A percentile compares a stretch with the other conserved stretches of the same genome.
phyloP scores from a whole-genome alignment of 1,140 invertebrate species.

The Ditylenchus dipsaci region DNA sequence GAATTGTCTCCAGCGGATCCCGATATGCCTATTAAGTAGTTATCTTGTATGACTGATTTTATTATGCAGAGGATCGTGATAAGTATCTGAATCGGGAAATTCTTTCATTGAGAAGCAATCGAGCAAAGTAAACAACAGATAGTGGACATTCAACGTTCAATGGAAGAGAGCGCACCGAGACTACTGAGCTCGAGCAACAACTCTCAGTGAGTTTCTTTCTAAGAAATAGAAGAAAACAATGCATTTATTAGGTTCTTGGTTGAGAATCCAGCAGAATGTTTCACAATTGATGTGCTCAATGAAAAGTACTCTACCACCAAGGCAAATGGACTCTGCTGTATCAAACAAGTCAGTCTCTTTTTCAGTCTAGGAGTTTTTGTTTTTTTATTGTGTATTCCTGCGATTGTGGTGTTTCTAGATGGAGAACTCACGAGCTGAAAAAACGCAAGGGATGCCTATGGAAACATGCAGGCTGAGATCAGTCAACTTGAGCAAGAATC shows the following conservation, averaged over 20 bases:
- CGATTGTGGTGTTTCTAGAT: slow-evolving; percentile 30
- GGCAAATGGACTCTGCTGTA: slow-evolving; percentile 22
- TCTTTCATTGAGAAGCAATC: slow-evolving; percentile 60
- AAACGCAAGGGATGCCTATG: slow-evolving; percentile 81
- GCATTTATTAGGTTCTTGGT: slow-evolving; percentile 7
- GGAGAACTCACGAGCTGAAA: slow-evolving; percentile 71
- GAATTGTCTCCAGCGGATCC: too few relatives aligned
- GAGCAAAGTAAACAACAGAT: slow-evolving; percentile 37
- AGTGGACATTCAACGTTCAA: slow-evolving; percentile 28
- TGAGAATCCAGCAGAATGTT: slow-evolving; percentile 11
- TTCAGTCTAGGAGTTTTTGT: too few relatives aligned
- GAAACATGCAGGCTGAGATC: slow-evolving; percentile 81
- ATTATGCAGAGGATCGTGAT: slow-evolving; percentile 88
- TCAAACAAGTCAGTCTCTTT: neutral
- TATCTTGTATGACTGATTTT: too few relatives aligned
- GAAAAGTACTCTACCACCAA: slow-evolving; percentile 21
- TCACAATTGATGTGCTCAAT: slow-evolving; percentile 31
- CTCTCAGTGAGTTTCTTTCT: slow-evolving; percentile 18
- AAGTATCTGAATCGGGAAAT: slow-evolving; percentile 60
- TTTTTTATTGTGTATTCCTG: too few relatives aligned
- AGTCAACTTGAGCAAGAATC: slow-evolving; percentile 30
- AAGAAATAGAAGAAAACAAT: neutral
- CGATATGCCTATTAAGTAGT: too few relatives aligned
- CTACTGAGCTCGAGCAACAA: slow-evolving; percentile 1
- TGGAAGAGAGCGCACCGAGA: slow-evolving; percentile 38